These are phyloP conservation scores for Camponotus floridanus DNA, from an alignment of 1,140 invertebrate species.

Conservation along the genomic window DNA sequence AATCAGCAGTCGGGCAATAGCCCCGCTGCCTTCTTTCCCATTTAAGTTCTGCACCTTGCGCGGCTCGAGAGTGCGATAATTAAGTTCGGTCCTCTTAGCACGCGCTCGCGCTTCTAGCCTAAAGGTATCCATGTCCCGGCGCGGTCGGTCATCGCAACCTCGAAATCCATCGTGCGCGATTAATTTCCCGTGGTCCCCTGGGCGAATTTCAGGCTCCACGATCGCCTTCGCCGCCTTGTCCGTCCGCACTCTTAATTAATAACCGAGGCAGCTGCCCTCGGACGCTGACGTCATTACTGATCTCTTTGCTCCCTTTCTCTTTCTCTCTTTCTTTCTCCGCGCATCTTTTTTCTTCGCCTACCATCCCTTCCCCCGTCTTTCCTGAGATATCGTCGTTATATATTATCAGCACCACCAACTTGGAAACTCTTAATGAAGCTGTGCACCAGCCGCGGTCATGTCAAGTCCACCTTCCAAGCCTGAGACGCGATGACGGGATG, in stretches of 20 bases:
- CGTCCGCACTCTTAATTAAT: slow-evolving; percentile 84
- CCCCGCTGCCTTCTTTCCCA: neutral
- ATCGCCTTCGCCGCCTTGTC: slow-evolving; percentile 72
- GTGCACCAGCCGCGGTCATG: slow-evolving; percentile 67
- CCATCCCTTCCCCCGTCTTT: slow-evolving; percentile 58
- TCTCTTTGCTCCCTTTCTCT: slow-evolving; percentile 76
- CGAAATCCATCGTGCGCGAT: slow-evolving; percentile 81
- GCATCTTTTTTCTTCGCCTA: slow-evolving; percentile 2
- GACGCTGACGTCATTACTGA: slow-evolving; percentile 82
- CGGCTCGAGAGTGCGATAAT: slow-evolving; percentile 68
- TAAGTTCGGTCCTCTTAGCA: slow-evolving; percentile 75
- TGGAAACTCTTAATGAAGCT: slow-evolving; percentile 79
- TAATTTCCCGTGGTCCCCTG: slow-evolving; percentile 80
- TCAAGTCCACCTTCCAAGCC: slow-evolving; percentile 55
- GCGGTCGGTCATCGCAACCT: slow-evolving; percentile 69
- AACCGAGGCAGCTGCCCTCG: slow-evolving; percentile 81
- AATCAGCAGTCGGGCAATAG: slow-evolving; percentile 68
- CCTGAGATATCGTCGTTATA: slow-evolving; percentile 81
- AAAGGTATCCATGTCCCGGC: slow-evolving; percentile 79
- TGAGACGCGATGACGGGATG: slow-evolving; percentile 66
- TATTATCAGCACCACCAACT: slow-evolving; percentile 82
- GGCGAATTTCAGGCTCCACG: slow-evolving; percentile 79
- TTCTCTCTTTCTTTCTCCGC: slow-evolving; percentile 8
- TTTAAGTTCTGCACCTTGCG: slow-evolving; percentile 29
- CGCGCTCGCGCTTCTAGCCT: slow-evolving; percentile 74